A percentile compares a stretch with the other conserved stretches of the same genome.
These are phyloP conservation scores for Caenorhabditis tropicalis DNA, from an alignment of 1,140 invertebrate genomes.

Conservation along the genomic window DNA sequence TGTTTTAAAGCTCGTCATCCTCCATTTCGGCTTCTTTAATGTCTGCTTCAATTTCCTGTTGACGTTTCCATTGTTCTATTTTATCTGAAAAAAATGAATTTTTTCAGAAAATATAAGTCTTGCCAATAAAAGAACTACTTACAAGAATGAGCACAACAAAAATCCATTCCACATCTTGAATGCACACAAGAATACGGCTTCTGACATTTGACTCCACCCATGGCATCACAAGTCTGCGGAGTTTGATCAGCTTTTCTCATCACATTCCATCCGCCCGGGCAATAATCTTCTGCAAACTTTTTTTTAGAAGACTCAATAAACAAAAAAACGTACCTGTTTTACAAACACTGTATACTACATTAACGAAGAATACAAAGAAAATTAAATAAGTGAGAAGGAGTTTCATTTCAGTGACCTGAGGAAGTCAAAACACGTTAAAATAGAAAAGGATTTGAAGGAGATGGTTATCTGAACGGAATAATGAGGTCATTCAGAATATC, in stretches of 20 bases:
- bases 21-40: slow-evolving; percentile 9
- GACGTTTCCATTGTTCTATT: slow-evolving; percentile 23
- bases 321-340: slow-evolving; percentile 8
- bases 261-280: slow-evolving; percentile 14
- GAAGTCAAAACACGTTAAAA: neutral
- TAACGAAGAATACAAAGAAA: neutral
- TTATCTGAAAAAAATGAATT: neutral
- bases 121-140: neutral
- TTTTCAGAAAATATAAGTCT: neutral
- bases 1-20: neutral
- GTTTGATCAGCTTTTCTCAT: slow-evolving; percentile 31
- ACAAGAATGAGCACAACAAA: slow-evolving; percentile 26
- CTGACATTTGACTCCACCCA: slow-evolving; percentile 25
- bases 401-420: neutral
- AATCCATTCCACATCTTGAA: slow-evolving; percentile 31
- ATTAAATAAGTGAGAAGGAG: neutral
- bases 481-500: no score
- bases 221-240: slow-evolving; percentile 30
- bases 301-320: neutral
- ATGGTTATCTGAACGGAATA: neutral
- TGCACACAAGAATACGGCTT: slow-evolving; percentile 33
- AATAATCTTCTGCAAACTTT: slow-evolving; percentile 27
- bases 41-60: slow-evolving; percentile 37
- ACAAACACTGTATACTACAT: slow-evolving; percentile 10
- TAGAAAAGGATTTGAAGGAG: neutral